phyloP scores from a whole-genome alignment of 1,140 invertebrate species.

The Caerostris darwini region DNA sequence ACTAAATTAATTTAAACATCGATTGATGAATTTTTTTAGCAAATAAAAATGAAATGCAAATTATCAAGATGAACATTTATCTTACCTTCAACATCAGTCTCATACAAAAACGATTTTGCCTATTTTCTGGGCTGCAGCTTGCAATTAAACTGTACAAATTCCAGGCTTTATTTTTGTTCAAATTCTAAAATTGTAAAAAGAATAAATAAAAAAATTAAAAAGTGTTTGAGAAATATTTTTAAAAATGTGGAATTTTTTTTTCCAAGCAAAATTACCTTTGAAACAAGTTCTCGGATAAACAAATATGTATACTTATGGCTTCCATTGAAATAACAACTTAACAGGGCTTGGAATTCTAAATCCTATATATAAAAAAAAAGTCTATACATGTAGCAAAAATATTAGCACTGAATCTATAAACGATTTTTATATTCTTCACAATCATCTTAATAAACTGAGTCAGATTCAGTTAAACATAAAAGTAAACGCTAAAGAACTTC shows the following conservation, averaged over 20 bases:
- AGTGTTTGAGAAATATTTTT: not conserved
- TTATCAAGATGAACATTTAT: constrained; percentile 63
- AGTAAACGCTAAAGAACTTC: too few relatives aligned
- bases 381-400: too few relatives aligned
- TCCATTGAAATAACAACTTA: constrained; percentile 81
- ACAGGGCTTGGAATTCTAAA: constrained; percentile 87
- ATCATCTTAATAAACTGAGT: too few relatives aligned
- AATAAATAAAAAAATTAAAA: not conserved
- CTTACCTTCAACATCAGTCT: constrained; percentile 86
- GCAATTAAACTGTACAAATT: constrained; percentile 89
- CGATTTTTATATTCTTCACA: too few relatives aligned
- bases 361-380: constrained; percentile 80
- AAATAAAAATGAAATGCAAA: too few relatives aligned
- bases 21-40: too few relatives aligned
- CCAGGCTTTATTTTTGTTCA: constrained; percentile 86
- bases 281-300: constrained; percentile 79
- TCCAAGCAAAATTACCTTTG: constrained; percentile 65
- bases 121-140: constrained; percentile 87
- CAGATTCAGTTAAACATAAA: too few relatives aligned
- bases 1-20: too few relatives aligned
- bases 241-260: not conserved
- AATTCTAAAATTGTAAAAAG: constrained; percentile 86
- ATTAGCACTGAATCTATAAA: too few relatives aligned
- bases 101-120: constrained; percentile 91
- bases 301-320: constrained; percentile 81